phyloP scores from a whole-genome alignment of 2,888 invertebrate species.

The Linnaemya tessellans region DNA sequence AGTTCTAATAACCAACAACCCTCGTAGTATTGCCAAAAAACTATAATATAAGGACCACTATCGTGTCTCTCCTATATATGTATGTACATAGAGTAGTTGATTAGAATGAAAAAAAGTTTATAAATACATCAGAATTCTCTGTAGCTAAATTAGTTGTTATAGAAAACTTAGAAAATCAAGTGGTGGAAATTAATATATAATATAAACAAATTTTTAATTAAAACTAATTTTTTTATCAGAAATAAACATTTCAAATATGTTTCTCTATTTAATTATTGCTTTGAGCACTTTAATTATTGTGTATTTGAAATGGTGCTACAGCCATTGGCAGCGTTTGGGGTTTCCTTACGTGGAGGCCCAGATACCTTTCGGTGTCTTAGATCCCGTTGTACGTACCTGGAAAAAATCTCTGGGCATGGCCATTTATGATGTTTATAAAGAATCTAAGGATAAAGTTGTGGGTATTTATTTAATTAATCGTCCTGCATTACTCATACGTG shows the following conservation, averaged over 20 bases:
- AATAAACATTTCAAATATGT: conserved; percentile 33
- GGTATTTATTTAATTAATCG: conserved; percentile 87
- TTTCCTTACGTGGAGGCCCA: conserved; percentile 85
- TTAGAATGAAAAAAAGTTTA: conserved; percentile 25
- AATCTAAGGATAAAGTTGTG: conserved; percentile 81
- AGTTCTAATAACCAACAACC: not conserved
- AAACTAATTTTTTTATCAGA: not conserved
- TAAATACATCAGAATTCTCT: conserved; percentile 30
- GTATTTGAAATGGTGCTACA: conserved; percentile 78
- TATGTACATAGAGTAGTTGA: not conserved
- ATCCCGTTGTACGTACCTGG: conserved; percentile 84
- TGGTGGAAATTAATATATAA: not conserved
- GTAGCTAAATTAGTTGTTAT: conserved; percentile 36
- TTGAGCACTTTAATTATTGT: conserved; percentile 71
- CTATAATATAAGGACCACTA: not conserved
- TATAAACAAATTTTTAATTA: not conserved
- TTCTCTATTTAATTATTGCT: conserved; percentile 69
- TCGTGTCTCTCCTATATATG: not conserved
- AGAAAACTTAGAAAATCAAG: conserved; percentile 7
- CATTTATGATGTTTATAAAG: conserved; percentile 85
- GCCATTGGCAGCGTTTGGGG: conserved; percentile 85
- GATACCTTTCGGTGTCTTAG: conserved; percentile 87
- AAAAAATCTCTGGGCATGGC: conserved; percentile 86
- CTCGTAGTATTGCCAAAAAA: not conserved
- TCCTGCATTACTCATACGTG: conserved; percentile 86